Percentiles rank a stretch among this genome's conserved stretches.
These are phyloP conservation scores for Zalophus californianus DNA, from an alignment of 2,797 vertebrate genomes.

Conservation along the genomic window DNA sequence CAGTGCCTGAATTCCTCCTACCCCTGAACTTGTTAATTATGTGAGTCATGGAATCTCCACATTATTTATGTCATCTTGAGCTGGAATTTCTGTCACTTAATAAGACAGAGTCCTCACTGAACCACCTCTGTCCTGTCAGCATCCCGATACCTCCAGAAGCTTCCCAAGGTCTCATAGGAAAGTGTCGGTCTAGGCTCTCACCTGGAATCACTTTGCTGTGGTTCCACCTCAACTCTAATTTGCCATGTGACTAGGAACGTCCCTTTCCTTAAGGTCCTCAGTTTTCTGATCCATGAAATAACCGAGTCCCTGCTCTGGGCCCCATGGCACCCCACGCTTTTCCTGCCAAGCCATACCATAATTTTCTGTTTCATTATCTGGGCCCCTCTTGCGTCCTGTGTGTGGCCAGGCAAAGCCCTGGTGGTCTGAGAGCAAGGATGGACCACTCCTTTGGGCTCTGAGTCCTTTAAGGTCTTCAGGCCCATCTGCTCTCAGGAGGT, in stretches of 20 bases:
- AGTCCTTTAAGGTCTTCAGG: background rate
- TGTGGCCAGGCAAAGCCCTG: background rate
- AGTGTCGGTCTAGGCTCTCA: background rate
- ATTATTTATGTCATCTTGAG: background rate
- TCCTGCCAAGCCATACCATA: rapidly evolving
- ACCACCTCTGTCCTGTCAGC: background rate
- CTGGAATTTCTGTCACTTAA: background rate
- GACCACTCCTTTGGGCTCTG: background rate
- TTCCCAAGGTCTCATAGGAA: background rate
- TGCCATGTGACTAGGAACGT: background rate
- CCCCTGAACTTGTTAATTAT: no score
- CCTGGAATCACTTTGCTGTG: background rate
- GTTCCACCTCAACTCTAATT: background rate
- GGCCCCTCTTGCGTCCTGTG: background rate
- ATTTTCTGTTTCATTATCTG: background rate
- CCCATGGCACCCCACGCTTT: rapidly evolving
- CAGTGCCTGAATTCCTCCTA: background rate
- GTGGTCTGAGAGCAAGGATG: rapidly evolving
- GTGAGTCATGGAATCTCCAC: background rate
- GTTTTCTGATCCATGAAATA: background rate
- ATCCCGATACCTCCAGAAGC: background rate
- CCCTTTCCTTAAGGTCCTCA: background rate
- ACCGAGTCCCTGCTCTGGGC: background rate
- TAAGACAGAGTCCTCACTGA: background rate
- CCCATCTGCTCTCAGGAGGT: background rate